Evolutionary conservation across 2,113 vertebrate species (phyloP), one percentile per base, ranked within the genome.

Genomic region (Centropus unirufus): DNA sequence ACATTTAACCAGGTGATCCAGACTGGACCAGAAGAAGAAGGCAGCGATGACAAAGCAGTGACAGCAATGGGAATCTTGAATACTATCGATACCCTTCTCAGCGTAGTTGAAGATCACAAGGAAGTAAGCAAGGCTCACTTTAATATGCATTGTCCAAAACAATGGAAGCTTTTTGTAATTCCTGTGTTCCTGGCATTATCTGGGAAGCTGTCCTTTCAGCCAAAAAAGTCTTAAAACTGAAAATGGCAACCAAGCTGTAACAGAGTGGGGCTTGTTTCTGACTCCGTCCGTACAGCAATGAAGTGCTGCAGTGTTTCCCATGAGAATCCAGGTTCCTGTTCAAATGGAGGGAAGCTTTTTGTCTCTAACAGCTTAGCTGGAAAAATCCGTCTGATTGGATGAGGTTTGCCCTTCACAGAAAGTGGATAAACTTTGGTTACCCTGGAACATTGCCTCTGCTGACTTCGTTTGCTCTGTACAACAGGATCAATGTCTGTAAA

Each of bases 1-100:
- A 99, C 99, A 57, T 99, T 99, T 98, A 99, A 99, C 97, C 99
- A 99, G 95, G 99, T 99, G 89, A 99, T 99, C 95, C 99, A 99
- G 97, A 99, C 99, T 6, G 99, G 99, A 30, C 99, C 99, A 32
- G 99, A 99, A 83, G 99, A 99, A 97, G 99, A 99, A 93, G 99
- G 99, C 70, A 99, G 99, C 72, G 99, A 99, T 95, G 99, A 99
- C 97, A 99, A 99, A 97, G 99, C 99, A n/a, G 99, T 99, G 81
- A 99, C 99, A 11, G 99, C 99, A 54, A 99, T 99, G 99, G 99
- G 99, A 92, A 99, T 99, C 96, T 98, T 99, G 92, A 99, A 99
- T 98, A 99, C 99, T 30, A 99, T 99, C 0, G 99, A 99, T 97
- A 99, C 99, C 2, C 98, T 99, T 97, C 98, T 99, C 55, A 99